Evolutionary conservation across 2,113 vertebrate genomes (phyloP), one percentile per base, ranked within the genome.

Genomic region (Girardinichthys multiradiatus): DNA sequence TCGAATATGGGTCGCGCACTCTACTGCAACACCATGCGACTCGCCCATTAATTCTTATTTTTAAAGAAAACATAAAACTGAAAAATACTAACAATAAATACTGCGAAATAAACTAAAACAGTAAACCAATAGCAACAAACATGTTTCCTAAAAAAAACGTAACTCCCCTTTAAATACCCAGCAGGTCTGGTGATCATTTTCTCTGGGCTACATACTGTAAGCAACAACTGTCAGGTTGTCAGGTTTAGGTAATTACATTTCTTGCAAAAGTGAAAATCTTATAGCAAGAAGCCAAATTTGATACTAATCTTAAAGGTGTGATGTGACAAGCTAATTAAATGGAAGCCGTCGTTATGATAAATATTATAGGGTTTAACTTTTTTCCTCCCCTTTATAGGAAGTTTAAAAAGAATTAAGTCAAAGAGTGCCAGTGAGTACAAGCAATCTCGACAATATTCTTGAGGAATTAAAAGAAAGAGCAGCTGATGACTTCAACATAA

Each of bases 391-490:
- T 45, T 45, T 13, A 15, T 42, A 42, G 39, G 13, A 4, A 42
- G 39, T 42, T 42, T 42, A 37, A 63, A 37, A 24, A 64, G 2
- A 28, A 65, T 10, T 14, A 65, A 45, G n/a, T 10, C 11, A 24
- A 21, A 29, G 42, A 27, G 4, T 66, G 42, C 19, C 19, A 19
- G 42, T 45, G 42, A 19, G 17, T 14, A 19, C 42, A 19, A 17
- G 17, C 17, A 45, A 5, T 45, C 14, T 6, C 42, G 17, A 5
- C 42, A 15, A 17, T 45, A 19, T 78, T 67, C 77, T 11, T 29
- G 19, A 54, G 31, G 33, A 77, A 51, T 72, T 17, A 60, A 74
- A 62, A 8, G 10, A 69, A 17, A 48, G 27, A 33, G 59, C 3
- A 0, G 29, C 30, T 69, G 67, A 14, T 10, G 14, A 26, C 51